Conservation (phyloP, 2,797 vertebrate genomes). For the Hydrophis major region DNA sequence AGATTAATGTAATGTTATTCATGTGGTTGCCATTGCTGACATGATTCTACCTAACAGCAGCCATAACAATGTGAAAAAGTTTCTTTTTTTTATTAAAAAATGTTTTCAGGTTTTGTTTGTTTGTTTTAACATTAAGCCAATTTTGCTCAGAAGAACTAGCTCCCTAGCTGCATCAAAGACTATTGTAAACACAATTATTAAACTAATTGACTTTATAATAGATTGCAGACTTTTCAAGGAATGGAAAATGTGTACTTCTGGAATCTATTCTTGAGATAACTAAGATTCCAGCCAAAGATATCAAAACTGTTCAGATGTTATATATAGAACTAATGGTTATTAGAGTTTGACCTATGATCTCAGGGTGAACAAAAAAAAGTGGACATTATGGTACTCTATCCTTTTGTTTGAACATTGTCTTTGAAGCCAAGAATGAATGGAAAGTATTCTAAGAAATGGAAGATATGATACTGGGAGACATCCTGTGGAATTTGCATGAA, state of each 20-base stretch:
- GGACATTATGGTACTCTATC: conserved; percentile 30
- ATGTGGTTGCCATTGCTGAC: conserved; percentile 48
- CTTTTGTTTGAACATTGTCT: conserved; percentile 55
- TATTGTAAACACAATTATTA: conserved; percentile 49
- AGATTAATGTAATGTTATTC: conserved; percentile 61
- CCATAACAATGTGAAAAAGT: background rate
- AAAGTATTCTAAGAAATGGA: conserved; percentile 40
- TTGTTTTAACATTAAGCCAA: conserved; percentile 43
- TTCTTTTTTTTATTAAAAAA: conserved; percentile 2
- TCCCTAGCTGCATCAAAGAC: conserved; percentile 34
- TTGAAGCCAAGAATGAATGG: conserved; percentile 44
- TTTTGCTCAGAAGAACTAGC: conserved; percentile 22
- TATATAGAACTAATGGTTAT: conserved; percentile 45
- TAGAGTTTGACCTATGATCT: conserved; percentile 48
- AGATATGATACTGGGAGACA: conserved; percentile 39
- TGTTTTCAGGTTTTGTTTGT: background rate
- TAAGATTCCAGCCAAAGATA: conserved; percentile 33
- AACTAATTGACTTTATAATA: conserved; percentile 43
- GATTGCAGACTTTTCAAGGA: conserved; percentile 33
- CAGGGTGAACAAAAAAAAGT: conserved; percentile 36
- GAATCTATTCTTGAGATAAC: conserved; percentile 52
- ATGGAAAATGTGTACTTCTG: conserved; percentile 35
- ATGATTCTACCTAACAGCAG: conserved; percentile 41
- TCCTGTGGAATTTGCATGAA: conserved; percentile 48
- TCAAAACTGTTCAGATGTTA: conserved; percentile 37